Evolutionary conservation across 1,140 invertebrate species (phyloP).

Genomic region (Dendrolimus kikuchii): DNA sequence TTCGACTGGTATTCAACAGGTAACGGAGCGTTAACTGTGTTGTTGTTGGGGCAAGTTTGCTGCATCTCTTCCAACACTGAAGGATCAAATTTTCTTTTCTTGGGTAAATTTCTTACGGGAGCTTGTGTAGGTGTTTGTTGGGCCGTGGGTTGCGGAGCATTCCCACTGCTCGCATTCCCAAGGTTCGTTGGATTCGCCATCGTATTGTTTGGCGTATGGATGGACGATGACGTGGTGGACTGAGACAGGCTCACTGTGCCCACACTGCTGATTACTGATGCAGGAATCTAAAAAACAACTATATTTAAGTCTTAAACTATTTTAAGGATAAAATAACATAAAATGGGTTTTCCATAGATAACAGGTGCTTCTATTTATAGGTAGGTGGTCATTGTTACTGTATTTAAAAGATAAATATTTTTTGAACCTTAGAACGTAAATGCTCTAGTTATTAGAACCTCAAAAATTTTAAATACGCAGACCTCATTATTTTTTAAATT

Average conservation of each 20-base stretch:
- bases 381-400: no score
- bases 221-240: slow-evolving; percentile 26
- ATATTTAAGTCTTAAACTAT: neutral
- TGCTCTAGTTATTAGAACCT: no score
- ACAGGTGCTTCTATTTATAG: no score
- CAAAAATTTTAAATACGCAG: no score
- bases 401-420: no score
- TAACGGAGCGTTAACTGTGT: slow-evolving; percentile 30
- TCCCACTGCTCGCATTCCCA: slow-evolving; percentile 44
- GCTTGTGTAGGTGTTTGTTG: slow-evolving; percentile 59
- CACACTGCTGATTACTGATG: slow-evolving; percentile 70
- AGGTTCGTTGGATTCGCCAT: slow-evolving; percentile 67
- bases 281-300: slow-evolving; percentile 60
- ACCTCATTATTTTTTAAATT: no score
- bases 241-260: slow-evolving; percentile 67
- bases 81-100: slow-evolving; percentile 91
- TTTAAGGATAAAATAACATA: no score
- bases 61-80: slow-evolving; percentile 83
- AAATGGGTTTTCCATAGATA: no score
- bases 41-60: slow-evolving; percentile 51
- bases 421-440: no score
- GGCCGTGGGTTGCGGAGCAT: slow-evolving; percentile 30
- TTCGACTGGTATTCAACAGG: slow-evolving; percentile 40
- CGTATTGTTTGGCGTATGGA: slow-evolving; percentile 46
- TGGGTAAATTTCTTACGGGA: slow-evolving; percentile 82